Evolutionary conservation across 2,113 vertebrate genomes (phyloP).

Genomic region (Tenebrosternarchus preto): DNA sequence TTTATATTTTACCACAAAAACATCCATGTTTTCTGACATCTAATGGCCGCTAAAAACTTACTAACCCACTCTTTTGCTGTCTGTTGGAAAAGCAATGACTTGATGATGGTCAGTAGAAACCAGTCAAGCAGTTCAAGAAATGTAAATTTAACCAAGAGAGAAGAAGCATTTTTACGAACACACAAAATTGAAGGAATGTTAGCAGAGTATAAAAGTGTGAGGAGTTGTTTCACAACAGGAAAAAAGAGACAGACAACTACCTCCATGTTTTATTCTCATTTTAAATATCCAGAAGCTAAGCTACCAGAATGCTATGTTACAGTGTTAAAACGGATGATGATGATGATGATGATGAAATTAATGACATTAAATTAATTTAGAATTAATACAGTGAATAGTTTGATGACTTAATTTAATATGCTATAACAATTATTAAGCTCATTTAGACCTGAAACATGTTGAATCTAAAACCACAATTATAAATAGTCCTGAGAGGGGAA

Average conservation of each 20-base stretch:
- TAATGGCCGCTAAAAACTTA: constrained; percentile 44
- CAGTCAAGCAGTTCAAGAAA: not conserved
- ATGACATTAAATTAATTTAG: not conserved
- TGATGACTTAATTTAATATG: constrained; percentile 20
- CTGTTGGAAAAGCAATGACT: constrained; percentile 11
- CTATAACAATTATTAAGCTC: constrained; percentile 21
- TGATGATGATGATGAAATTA: not conserved
- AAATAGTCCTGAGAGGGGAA: constrained; percentile 58
- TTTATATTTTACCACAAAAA: not conserved
- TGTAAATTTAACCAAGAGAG: not conserved
- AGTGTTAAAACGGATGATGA: constrained; percentile 28
- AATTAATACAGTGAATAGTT: constrained; percentile 35
- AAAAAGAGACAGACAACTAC: constrained; percentile 27
- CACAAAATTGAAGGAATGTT: constrained; percentile 20
- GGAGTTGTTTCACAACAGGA: constrained; percentile 17
- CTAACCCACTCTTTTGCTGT: constrained; percentile 8
- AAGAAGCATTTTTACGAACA: not conserved
- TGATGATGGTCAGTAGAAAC: not conserved
- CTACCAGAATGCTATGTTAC: constrained; percentile 24
- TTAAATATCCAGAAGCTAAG: no score
- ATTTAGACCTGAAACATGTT: constrained; percentile 42
- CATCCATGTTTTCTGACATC: constrained; percentile 19
- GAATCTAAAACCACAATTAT: constrained; percentile 47
- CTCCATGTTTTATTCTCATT: constrained; percentile 5
- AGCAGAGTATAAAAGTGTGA: constrained; percentile 38